Conservation (phyloP, 2,888 invertebrate species). For the Lasioglossum marginatum region DNA sequence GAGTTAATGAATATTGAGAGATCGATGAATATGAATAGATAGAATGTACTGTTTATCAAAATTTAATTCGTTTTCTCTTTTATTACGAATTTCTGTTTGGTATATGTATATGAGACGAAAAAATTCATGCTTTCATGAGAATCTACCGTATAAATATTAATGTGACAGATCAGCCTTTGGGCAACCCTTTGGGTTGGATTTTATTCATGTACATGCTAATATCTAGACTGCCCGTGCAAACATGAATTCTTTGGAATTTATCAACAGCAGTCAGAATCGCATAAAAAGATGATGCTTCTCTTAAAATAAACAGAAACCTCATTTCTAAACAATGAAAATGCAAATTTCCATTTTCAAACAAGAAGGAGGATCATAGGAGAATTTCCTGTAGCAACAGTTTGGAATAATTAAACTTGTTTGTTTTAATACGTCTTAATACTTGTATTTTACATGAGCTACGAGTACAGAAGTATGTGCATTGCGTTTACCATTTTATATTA, state of each 20-base stretch:
- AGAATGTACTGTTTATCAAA: neutral
- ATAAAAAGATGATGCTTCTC: neutral
- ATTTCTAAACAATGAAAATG: neutral
- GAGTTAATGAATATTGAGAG: neutral
- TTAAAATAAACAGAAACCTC: neutral
- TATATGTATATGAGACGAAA: neutral
- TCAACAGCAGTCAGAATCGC: neutral
- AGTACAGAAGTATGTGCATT: too few species aligned
- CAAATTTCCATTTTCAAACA: neutral
- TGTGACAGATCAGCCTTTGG: neutral
- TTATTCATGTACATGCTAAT: conserved; percentile 2
- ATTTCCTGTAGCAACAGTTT: too few species aligned
- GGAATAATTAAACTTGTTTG: too few species aligned
- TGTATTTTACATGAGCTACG: neutral
- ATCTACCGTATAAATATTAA: neutral
- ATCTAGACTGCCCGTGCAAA: neutral
- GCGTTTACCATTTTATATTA: too few species aligned
- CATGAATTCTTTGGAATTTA: neutral
- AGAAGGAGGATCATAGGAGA: too few species aligned
- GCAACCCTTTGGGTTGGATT: neutral
- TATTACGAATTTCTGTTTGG: neutral
- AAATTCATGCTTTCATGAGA: neutral
- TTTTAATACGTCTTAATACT: too few species aligned
- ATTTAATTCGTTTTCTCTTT: neutral
- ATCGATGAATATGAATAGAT: neutral